phyloP scores from a whole-genome alignment of 1,140 invertebrate genomes.

The Phymorhynchus buccinoides region DNA sequence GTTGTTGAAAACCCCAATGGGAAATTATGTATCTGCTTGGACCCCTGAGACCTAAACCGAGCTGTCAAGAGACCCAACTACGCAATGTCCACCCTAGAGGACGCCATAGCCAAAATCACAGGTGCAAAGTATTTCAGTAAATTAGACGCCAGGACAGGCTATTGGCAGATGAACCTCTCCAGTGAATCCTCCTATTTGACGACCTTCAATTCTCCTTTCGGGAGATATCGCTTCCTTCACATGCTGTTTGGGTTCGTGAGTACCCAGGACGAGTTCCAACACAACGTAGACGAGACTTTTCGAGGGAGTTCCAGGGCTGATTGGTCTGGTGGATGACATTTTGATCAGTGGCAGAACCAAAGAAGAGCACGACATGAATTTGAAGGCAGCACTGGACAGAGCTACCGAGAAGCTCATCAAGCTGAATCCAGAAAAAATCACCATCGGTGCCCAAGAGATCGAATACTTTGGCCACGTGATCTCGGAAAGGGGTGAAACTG shows the following conservation, averaged over 20 bases:
- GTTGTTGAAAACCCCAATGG: too few species aligned
- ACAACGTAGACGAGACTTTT: slow-evolving; percentile 21
- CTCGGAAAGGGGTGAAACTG: slow-evolving; percentile 64
- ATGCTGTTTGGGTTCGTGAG: slow-evolving; percentile 44
- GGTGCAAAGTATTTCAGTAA: slow-evolving; percentile 47
- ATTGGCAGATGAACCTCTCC: slow-evolving; percentile 63
- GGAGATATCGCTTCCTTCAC: slow-evolving; percentile 40
- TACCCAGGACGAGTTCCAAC: slow-evolving; percentile 48
- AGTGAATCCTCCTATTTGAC: slow-evolving; percentile 53
- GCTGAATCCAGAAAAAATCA: slow-evolving; percentile 43
- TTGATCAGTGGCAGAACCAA: slow-evolving; percentile 35
- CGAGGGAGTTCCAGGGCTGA: too few species aligned
- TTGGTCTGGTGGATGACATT: too few species aligned
- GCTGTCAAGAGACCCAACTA: slow-evolving; percentile 45
- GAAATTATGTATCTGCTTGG: slow-evolving; percentile 45
- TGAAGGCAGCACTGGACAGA: slow-evolving; percentile 37
- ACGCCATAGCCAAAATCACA: slow-evolving; percentile 36
- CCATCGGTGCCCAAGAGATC: slow-evolving; percentile 37
- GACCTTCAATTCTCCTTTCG: slow-evolving; percentile 66
- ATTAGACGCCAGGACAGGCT: slow-evolving; percentile 62
- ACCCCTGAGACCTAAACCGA: slow-evolving; percentile 46
- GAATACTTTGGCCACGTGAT: slow-evolving; percentile 58
- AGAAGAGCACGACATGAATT: slow-evolving; percentile 42
- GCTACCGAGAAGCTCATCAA: slow-evolving; percentile 42
- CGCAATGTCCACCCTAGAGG: neutral